These are phyloP conservation scores for Ctenicera cuprea DNA, from an alignment of 2,888 invertebrate genomes.

Conservation along the genomic window DNA sequence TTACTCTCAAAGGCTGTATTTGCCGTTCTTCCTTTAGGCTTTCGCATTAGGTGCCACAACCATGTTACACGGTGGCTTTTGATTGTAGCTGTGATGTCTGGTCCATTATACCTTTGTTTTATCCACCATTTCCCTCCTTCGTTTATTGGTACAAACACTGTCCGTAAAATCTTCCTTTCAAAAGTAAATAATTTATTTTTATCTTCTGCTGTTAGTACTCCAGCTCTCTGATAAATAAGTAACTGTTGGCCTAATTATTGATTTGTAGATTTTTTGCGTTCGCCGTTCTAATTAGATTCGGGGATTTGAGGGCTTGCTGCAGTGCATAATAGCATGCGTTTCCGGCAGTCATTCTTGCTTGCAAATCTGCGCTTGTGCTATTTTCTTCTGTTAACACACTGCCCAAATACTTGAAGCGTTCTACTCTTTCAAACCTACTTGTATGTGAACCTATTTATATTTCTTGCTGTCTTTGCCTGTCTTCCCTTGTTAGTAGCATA, in stretches of 20 bases:
- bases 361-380: not conserved
- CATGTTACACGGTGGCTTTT: not conserved
- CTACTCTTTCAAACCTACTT: not conserved
- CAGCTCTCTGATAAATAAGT: not conserved
- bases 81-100: not conserved
- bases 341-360: not conserved
- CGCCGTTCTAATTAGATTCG: not conserved
- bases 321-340: constrained; percentile 4
- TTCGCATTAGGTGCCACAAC: not conserved
- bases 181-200: not conserved
- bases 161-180: not conserved
- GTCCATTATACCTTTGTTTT: not conserved
- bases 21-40: too few species aligned
- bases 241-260: not conserved
- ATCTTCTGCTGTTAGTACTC: not conserved
- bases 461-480: too few species aligned
- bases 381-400: not conserved
- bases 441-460: too few species aligned
- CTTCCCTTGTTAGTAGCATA: too few species aligned
- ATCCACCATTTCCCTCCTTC: not conserved
- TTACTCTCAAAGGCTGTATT: not conserved
- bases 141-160: constrained; percentile 3
- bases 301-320: not conserved
- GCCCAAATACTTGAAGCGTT: not conserved
- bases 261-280: not conserved